Percentiles rank a stretch among this genome's conserved stretches.
phyloP scores from a whole-genome alignment of 1,140 invertebrate genomes.

The Platyscapa corneri region DNA sequence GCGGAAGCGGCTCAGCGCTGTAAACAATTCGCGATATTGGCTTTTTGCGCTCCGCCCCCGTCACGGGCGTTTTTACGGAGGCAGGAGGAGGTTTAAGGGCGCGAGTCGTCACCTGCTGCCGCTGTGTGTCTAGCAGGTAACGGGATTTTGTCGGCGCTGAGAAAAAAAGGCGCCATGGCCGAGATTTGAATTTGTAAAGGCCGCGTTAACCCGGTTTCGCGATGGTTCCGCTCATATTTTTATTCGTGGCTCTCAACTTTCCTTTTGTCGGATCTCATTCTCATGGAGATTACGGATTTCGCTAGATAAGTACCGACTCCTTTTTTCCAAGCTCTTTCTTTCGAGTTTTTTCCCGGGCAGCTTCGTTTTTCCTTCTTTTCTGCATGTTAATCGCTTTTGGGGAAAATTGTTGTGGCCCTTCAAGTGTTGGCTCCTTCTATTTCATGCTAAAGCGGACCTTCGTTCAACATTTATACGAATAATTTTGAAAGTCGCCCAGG shows the following conservation, averaged over 20 bases:
- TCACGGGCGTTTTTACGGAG: neutral
- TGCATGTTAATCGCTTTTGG: neutral
- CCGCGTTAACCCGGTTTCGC: neutral
- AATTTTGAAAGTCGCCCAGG: too few species aligned
- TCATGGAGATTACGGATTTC: constrained; percentile 26
- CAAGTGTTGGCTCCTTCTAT: too few species aligned
- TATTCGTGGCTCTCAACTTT: neutral
- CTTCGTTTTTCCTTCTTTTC: too few species aligned
- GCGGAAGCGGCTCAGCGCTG: neutral
- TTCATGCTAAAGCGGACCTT: too few species aligned
- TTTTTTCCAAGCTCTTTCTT: neutral
- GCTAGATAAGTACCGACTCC: neutral
- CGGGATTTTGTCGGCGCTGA: neutral
- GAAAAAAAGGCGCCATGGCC: neutral
- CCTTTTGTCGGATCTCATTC: constrained; percentile 13
- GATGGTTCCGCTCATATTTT: constrained; percentile 24
- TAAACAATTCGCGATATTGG: constrained; percentile 36
- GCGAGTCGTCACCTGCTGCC: too few species aligned
- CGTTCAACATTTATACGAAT: too few species aligned
- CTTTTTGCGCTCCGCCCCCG: neutral
- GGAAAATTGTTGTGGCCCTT: too few species aligned
- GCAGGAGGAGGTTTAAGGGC: too few species aligned
- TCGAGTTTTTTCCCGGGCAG: too few species aligned
- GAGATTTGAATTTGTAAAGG: constrained; percentile 42
- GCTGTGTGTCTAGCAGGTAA: too few species aligned